Evolutionary conservation across 2,797 vertebrate genomes (phyloP).

Genomic region (Psittacula derbiana): DNA sequence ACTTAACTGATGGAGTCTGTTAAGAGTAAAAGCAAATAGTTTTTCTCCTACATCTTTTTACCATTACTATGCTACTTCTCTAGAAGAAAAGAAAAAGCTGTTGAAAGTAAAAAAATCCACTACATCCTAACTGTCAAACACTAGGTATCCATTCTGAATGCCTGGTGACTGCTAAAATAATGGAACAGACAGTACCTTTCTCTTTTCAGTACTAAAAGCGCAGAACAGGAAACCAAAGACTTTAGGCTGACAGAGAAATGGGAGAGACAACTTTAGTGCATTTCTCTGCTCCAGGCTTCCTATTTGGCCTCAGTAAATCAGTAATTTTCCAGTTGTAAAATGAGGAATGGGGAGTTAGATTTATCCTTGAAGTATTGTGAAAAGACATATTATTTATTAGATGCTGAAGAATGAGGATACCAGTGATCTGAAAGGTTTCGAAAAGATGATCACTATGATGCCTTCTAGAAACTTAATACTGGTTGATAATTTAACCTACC

Average conservation of each 20-base stretch:
- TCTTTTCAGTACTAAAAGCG: not conserved
- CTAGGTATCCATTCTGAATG: not conserved
- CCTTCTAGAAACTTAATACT: not conserved
- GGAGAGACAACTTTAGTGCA: not conserved
- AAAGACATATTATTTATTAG: not conserved
- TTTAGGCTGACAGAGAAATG: not conserved
- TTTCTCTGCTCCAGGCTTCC: not conserved
- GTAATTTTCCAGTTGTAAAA: not conserved
- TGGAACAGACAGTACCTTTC: accelerated
- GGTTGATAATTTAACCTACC: not conserved
- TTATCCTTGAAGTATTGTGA: not conserved
- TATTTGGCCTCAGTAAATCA: not conserved
- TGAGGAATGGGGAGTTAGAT: not conserved
- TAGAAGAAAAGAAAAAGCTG: not conserved
- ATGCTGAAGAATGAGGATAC: not conserved
- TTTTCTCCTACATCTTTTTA: not conserved
- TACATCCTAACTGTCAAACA: not conserved
- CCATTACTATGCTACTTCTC: not conserved
- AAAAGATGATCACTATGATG: not conserved
- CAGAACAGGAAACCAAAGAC: not conserved
- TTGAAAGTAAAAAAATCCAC: not conserved
- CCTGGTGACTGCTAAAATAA: not conserved
- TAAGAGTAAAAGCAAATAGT: not conserved
- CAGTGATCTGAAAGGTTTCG: not conserved
- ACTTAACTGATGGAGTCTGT: not conserved